Evolutionary conservation across 2,888 invertebrate genomes (phyloP), one percentile per base, ranked within the genome.

Genomic region (Volucella inflata): DNA sequence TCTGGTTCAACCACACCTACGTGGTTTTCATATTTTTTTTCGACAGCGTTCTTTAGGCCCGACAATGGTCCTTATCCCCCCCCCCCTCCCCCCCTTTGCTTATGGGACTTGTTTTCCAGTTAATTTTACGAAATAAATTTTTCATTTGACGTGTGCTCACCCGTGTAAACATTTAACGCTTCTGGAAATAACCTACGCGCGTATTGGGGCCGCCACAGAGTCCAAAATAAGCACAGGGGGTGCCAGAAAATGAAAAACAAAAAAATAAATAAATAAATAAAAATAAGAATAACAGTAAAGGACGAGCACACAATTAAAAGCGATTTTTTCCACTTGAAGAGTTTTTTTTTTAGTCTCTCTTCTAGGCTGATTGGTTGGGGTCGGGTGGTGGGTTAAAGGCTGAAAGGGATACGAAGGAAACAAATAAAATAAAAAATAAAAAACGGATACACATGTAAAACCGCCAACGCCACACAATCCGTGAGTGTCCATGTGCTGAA

Each of bases 151-250:
- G 85, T 81, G 85, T 81, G 85, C 68, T 85, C 85, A 85, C 85
- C 81, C 85, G 85, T 85, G 85, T 85, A 85, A 81, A 85, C 85
- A 85, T 81, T 85, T 85, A 85, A 81, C 85, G 85, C 85, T 85
- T 30, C 30, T 72, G 80, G 59, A 67, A 80, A 60, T 76, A 85
- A 76, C 76, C 67, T n/a, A 16, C 40, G 48, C 48, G 48, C 59
- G 62, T 64, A 78, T 78, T 74, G 51, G 68, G 59, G 68, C 68
- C 70, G 64, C 77, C 71, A 6, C 6, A 4, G 6, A 30, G 30
- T 59, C 51, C 46, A 44, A 62, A 59, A 55, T 14, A 59, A 53
- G 30, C 8, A 74, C 0, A 44, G 12, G 10, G 36, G 14, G 30
- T 30, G 30, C 30, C 30, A n/a, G 50, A 40, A 17, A 4, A 42